Base-by-base conservation (phyloP, 1,140 invertebrate genomes). In the Cyclargus thomasi region DNA sequence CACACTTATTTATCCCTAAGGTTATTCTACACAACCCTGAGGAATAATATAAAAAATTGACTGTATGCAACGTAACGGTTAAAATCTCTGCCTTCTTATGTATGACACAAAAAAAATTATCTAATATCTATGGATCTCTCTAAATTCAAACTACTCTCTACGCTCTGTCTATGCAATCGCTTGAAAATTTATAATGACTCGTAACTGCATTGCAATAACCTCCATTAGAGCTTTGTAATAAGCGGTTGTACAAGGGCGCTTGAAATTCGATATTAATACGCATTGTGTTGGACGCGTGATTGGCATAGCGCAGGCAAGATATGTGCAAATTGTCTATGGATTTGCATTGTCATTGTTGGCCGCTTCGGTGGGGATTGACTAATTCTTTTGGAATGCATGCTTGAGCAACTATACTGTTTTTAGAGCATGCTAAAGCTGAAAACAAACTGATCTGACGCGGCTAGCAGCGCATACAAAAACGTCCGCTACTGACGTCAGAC, bases 271-370 rank as follows among this genome's bases (percentile, higher is more conserved):
- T 23, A 20, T 57, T 36, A 65, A 59, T 53, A 66, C 57, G 57
- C 39, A 73, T 71, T 73, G 68, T 73, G 35, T 55, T 64, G 70
- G 22, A 63, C 65, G 53, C 76, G 74, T 77, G 74, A 70, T 72
- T 68, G 70, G 72, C 67, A 71, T 74, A 69, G 65, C 67, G 65
- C 72, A 70, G 67, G 71, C 70, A 69, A 70, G 63, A 47, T 74
- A 62, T 68, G 63, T 74, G 65, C 68, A 69, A 72, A 74, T 74
- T 74, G 71, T 70, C 66, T 67, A 69, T 71, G 65, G 63, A 74
- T 77, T 75, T 74, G 71, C 74, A 75, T 77, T 65, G 59, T 69
- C 70, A 69, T 72, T 72, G 74, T 77, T 20, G 68, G 68, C 63
- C 68, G 17, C 55, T 20, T 21, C 20, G 55, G 39, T 55, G 20